phyloP scores from a whole-genome alignment of 1,140 invertebrate genomes.

The Delia radicum region DNA sequence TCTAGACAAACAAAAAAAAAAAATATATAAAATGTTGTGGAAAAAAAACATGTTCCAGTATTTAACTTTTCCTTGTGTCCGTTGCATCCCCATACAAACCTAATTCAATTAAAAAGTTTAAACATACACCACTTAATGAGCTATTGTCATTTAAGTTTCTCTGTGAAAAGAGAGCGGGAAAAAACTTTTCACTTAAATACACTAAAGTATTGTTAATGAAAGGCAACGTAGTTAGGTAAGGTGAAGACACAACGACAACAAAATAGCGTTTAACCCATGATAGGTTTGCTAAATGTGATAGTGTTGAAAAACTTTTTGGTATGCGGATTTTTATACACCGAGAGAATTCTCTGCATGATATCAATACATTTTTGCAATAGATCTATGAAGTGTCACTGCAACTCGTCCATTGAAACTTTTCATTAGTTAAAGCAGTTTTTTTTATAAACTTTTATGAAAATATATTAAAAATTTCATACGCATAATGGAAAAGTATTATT shows the following conservation, averaged over 20 bases:
- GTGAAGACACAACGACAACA: background rate
- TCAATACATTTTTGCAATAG: too few species aligned
- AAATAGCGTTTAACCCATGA: too few species aligned
- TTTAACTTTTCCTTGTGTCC: constrained; percentile 7
- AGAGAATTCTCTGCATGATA: too few species aligned
- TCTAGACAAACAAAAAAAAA: background rate
- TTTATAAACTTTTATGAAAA: too few species aligned
- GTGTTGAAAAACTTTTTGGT: too few species aligned
- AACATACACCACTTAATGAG: constrained; percentile 21
- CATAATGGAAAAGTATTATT: too few species aligned
- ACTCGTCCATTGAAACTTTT: too few species aligned
- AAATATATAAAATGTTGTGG: background rate
- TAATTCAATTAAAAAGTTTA: constrained; percentile 22
- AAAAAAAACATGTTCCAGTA: constrained; percentile 2
- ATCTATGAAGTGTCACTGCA: too few species aligned
- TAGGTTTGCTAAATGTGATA: too few species aligned
- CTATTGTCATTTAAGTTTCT: constrained; percentile 18
- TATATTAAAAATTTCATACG: too few species aligned
- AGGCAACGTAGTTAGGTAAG: background rate
- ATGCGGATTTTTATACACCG: too few species aligned
- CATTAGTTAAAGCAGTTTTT: too few species aligned
- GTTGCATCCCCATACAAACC: constrained; percentile 7
- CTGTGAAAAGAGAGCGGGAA: background rate
- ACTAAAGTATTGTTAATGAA: constrained; percentile 7
- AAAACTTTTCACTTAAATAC: constrained; percentile 3